These are phyloP conservation scores for Brachypodius melanocephalos DNA, from an alignment of 2,113 vertebrate genomes.

Conservation along the genomic window DNA sequence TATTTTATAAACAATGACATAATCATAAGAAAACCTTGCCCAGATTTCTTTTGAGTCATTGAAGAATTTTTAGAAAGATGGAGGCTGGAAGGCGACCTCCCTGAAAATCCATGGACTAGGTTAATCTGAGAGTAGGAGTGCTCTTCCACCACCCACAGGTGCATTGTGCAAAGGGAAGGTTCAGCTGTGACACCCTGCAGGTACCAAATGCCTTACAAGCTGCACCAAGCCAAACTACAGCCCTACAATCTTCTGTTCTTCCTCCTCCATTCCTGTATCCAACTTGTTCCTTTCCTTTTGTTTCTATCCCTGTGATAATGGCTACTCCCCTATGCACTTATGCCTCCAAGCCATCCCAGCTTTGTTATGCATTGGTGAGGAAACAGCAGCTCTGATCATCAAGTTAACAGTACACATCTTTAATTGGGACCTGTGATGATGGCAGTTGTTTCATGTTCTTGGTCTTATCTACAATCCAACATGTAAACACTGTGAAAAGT, in stretches of 20 bases:
- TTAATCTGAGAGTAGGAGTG: not conserved
- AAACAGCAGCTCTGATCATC: not conserved
- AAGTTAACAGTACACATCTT: not conserved
- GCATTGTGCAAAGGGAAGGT: not conserved
- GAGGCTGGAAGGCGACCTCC: not conserved
- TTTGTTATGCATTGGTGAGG: not conserved
- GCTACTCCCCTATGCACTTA: not conserved
- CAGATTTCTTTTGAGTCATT: not conserved
- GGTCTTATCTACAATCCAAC: not conserved
- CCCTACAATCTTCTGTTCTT: not conserved
- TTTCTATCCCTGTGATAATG: not conserved
- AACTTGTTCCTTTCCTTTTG: accelerated
- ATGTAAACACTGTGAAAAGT: not conserved
- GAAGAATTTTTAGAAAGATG: not conserved
- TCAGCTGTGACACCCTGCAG: not conserved
- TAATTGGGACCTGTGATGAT: not conserved
- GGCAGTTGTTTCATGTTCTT: not conserved
- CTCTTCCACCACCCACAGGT: not conserved
- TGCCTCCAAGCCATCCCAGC: not conserved
- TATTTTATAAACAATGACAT: not conserved
- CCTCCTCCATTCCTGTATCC: not conserved
- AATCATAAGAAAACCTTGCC: not conserved
- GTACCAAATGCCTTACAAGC: not conserved
- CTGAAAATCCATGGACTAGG: not conserved
- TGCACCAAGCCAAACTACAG: not conserved